These are phyloP conservation scores for Siderastrea siderea DNA, from an alignment of 92 coral and sea anemone genomes.

Conservation along the genomic window DNA sequence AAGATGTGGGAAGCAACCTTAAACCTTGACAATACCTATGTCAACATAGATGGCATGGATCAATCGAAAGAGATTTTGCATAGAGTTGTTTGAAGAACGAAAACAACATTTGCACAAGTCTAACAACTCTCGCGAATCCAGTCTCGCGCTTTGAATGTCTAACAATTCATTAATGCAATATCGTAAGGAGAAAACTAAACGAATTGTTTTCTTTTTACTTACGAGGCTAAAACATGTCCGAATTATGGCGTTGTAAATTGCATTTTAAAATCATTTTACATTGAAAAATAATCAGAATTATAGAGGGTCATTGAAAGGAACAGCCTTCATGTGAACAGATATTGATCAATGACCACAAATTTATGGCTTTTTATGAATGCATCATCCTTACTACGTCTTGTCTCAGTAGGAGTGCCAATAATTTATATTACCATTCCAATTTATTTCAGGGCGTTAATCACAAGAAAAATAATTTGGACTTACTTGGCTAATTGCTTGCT, in stretches of 20 bases:
- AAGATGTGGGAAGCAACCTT: neutral
- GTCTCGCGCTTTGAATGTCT: neutral
- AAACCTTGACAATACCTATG: neutral
- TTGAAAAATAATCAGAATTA: neutral
- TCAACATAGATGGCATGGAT: neutral
- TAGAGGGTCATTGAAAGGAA: neutral
- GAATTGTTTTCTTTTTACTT: neutral
- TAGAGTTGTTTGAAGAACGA: neutral
- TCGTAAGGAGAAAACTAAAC: neutral
- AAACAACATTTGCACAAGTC: neutral
- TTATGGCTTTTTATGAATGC: neutral
- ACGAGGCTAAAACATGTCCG: neutral
- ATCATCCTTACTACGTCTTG: neutral
- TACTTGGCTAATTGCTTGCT: neutral
- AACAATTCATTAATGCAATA: neutral
- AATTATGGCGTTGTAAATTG: neutral
- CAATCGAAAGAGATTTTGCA: neutral
- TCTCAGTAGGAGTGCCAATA: neutral
- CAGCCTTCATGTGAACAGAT: neutral
- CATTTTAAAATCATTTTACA: neutral
- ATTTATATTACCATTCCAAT: neutral
- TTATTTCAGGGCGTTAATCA: neutral
- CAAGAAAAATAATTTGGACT: neutral
- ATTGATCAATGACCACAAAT: constrained; percentile 1
- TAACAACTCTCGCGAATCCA: neutral